Conservation (phyloP, 2,113 vertebrate genomes). For the Albula goreensis region DNA sequence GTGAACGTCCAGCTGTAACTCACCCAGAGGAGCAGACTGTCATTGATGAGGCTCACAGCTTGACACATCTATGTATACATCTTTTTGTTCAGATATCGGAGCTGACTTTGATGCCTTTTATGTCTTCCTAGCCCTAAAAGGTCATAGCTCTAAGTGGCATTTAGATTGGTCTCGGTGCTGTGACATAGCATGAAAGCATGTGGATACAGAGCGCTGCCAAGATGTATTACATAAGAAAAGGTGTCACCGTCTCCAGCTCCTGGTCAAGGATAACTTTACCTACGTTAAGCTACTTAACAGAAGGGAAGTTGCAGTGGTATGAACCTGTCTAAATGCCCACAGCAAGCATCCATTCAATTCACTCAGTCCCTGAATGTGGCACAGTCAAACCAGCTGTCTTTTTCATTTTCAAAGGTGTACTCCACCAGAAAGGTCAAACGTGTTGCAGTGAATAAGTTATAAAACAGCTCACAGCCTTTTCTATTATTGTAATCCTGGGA, state of each 20-base stretch:
- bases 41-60: neutral
- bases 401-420: neutral
- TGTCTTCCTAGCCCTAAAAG: neutral
- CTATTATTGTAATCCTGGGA: no score
- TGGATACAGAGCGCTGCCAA: no score
- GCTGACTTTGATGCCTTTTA: neutral
- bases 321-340: neutral
- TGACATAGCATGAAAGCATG: neutral
- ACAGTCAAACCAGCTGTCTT: neutral
- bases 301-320: neutral
- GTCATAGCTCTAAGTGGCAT: neutral
- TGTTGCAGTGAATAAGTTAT: no score
- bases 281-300: no score
- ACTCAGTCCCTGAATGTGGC: neutral
- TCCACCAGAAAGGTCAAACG: no score
- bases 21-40: neutral
- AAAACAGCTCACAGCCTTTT: no score
- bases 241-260: neutral
- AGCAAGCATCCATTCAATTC: neutral
- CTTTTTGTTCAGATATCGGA: neutral
- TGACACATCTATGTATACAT: neutral
- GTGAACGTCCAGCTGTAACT: neutral
- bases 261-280: neutral
- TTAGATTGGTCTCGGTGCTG: neutral
- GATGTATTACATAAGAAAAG: neutral